Conservation (phyloP, 1,140 invertebrate species). For the Cydia fagiglandana region DNA sequence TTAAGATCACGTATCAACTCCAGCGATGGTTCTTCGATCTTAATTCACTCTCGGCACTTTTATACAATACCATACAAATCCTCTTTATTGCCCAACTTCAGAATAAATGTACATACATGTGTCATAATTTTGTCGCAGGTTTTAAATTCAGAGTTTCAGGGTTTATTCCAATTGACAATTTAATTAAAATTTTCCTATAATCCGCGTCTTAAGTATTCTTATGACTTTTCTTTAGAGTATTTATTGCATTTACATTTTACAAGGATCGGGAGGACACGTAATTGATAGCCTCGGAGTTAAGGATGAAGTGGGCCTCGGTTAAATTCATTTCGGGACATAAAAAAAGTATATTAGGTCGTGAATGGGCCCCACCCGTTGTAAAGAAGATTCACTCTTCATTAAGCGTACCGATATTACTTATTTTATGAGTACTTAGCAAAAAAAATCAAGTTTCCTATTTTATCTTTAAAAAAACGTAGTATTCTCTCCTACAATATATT, state of each 20-base stretch:
- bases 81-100: too few relatives aligned
- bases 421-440: not conserved
- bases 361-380: conserved; percentile 17
- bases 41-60: too few relatives aligned
- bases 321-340: conserved; percentile 41
- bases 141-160: too few relatives aligned
- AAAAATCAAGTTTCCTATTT: too few relatives aligned
- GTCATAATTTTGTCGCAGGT: too few relatives aligned
- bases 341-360: conserved; percentile 33
- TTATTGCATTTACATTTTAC: conserved; percentile 43
- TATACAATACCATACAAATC: too few relatives aligned
- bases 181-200: not conserved
- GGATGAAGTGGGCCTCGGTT: conserved; percentile 35
- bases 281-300: conserved; percentile 41
- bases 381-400: conserved; percentile 18
- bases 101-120: too few relatives aligned
- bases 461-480: too few relatives aligned
- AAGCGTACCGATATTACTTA: not conserved
- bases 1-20: too few relatives aligned
- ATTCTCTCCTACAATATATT: too few relatives aligned
- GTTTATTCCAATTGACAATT: conserved; percentile 29
- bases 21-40: too few relatives aligned
- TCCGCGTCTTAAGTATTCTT: not conserved
- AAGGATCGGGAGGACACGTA: conserved; percentile 38
- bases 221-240: not conserved